phyloP scores from a whole-genome alignment of 2,888 invertebrate genomes.

The Nemoura dubitans region DNA sequence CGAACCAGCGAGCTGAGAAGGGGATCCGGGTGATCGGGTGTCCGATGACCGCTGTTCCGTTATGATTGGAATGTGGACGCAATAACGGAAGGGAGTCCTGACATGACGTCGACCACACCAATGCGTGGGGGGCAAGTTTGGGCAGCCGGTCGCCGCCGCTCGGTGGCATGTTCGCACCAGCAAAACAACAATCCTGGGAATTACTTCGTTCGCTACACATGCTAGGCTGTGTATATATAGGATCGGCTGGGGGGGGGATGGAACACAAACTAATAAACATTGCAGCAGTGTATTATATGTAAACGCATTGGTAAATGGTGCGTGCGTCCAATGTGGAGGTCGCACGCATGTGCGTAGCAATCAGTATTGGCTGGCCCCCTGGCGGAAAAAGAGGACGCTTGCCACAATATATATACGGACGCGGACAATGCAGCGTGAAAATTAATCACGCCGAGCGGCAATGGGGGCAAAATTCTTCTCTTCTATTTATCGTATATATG shows the following conservation, averaged over 20 bases:
- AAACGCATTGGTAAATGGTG: conserved; percentile 4
- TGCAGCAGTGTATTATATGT: neutral
- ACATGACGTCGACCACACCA: neutral
- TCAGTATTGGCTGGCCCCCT: neutral
- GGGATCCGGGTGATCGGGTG: no score
- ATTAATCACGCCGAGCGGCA: neutral
- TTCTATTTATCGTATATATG: neutral
- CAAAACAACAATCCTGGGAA: neutral
- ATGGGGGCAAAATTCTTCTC: neutral
- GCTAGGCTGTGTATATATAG: no score
- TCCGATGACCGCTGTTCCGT: neutral
- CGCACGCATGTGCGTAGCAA: neutral
- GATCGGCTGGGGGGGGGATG: neutral
- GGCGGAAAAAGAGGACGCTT: neutral
- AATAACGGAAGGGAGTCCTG: neutral
- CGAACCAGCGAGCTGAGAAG: neutral
- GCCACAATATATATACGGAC: neutral
- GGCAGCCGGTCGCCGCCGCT: no score
- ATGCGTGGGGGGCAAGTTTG: no score
- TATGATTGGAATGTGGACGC: neutral
- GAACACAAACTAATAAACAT: neutral
- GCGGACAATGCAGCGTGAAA: neutral
- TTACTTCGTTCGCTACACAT: neutral
- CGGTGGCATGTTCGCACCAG: neutral
- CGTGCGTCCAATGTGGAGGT: neutral